phyloP scores from a whole-genome alignment of 2,888 invertebrate genomes.

The Xanthia togata region DNA sequence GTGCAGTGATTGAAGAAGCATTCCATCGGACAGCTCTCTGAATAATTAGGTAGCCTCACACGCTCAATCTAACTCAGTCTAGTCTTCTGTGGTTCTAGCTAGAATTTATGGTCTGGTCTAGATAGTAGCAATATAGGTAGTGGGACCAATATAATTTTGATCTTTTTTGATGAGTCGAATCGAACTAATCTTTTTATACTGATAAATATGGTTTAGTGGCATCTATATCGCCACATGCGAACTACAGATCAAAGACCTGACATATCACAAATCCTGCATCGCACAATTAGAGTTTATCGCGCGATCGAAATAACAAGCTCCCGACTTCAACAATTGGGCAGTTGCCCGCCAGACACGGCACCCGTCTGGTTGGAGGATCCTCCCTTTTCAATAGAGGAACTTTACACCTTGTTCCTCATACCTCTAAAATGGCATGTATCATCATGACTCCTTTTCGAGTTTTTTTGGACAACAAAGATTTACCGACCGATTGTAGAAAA shows the following conservation, averaged over 20 bases:
- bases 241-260: too few relatives aligned
- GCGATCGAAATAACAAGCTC: too few relatives aligned
- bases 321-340: too few relatives aligned
- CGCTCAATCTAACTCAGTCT: slow-evolving; percentile 2
- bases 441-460: not conserved
- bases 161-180: not conserved
- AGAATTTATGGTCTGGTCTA: not conserved
- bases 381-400: too few relatives aligned
- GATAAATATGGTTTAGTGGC: not conserved
- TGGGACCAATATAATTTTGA: not conserved
- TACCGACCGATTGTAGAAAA: not conserved
- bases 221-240: too few relatives aligned
- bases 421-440: too few relatives aligned
- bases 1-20: slow-evolving; percentile 40
- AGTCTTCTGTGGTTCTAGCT: not conserved
- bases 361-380: too few relatives aligned
- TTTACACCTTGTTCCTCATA: too few relatives aligned
- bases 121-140: not conserved
- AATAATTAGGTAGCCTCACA: slow-evolving; percentile 27
- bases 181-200: not conserved
- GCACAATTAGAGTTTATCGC: too few relatives aligned
- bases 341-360: too few relatives aligned
- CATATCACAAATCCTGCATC: too few relatives aligned
- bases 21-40: slow-evolving; percentile 1
- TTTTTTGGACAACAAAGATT: not conserved